These are phyloP conservation scores for Archips crataeganus DNA, from an alignment of 2,888 invertebrate genomes.

Conservation along the genomic window DNA sequence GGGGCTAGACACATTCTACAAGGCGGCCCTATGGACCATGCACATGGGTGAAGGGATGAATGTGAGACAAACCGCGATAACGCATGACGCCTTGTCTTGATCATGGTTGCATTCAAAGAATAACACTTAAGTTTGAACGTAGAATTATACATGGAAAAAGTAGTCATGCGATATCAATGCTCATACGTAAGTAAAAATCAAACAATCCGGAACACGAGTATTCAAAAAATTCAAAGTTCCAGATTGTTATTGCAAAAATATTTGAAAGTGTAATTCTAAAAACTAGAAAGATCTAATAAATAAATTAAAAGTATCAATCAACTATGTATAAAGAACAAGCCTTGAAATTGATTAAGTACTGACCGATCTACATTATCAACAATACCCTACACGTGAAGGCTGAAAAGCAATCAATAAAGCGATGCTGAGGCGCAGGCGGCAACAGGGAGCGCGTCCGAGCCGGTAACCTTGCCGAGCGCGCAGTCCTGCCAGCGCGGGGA, in stretches of 20 bases:
- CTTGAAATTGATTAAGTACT: constrained; percentile 40
- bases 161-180: constrained; percentile 59
- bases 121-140: background rate
- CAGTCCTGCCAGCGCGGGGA: constrained; percentile 66
- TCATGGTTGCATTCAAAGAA: background rate
- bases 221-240: constrained; percentile 9
- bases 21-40: constrained; percentile 82
- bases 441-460: constrained; percentile 56
- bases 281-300: constrained; percentile 42
- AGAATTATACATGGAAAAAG: background rate
- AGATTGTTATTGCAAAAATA: constrained; percentile 30
- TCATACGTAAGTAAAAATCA: constrained; percentile 50
- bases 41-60: constrained; percentile 68
- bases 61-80: constrained; percentile 54
- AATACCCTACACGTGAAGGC: constrained; percentile 38
- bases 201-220: constrained; percentile 38
- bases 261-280: constrained; percentile 34
- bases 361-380: constrained; percentile 34
- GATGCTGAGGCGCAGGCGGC: constrained; percentile 57
- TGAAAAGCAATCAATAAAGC: constrained; percentile 42
- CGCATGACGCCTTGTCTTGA: constrained; percentile 52
- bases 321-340: constrained; percentile 32
- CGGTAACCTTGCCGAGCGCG: constrained; percentile 75
- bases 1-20: constrained; percentile 84
- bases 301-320: constrained; percentile 31